Evolutionary conservation across 1,140 invertebrate genomes (phyloP), one percentile per base, ranked within the genome.

Genomic region (Drosophila rufa): DNA sequence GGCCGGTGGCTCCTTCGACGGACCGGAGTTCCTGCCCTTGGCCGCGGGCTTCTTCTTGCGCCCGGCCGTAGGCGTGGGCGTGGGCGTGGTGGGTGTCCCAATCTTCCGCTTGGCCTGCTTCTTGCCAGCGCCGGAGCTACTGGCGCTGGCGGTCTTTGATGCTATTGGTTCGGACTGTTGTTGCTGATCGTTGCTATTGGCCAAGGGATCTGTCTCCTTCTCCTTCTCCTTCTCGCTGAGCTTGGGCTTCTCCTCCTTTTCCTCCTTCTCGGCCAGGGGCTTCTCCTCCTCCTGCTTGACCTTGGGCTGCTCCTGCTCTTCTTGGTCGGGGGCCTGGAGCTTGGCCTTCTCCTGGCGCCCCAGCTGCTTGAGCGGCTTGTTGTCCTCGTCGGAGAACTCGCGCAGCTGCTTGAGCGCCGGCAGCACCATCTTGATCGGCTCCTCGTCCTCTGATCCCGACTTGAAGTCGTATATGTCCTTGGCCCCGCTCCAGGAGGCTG

Each of bases 401-500:
- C 90, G 78, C 51, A 92, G 30, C 64, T 92, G 80, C 51, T 92
- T 92, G 8, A 92, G 57, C 14, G 80, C 71, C 1, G 92, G 89
- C 70, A 92, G 60, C 40, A 91, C 90, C 92, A 92, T 92, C 64
- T 92, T 92, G 57, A 92, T 92, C 4, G 89, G 89, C 17, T 92
- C 92, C 58, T 92, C 92, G 51, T 91, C 86, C 27, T 92, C 92
- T 2, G 92, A 92, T 1, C 91, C 92, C 0, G 92, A 92, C 42
- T 92, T 92, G 27, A 92, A 92, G 48, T 92, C 92, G 14, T 92
- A 92, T 2, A 92, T 82, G 53, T 92, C 92, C 61, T 92, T 82
- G 47, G 83, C 59, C 2, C 66, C 75, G 33, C 46, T 51, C 66
- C 73, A 76, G 30, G 30, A 74, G 36, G 53, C 53, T 6, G 53